Conservation (phyloP, 2,888 invertebrate genomes). For the Dione juno region DNA sequence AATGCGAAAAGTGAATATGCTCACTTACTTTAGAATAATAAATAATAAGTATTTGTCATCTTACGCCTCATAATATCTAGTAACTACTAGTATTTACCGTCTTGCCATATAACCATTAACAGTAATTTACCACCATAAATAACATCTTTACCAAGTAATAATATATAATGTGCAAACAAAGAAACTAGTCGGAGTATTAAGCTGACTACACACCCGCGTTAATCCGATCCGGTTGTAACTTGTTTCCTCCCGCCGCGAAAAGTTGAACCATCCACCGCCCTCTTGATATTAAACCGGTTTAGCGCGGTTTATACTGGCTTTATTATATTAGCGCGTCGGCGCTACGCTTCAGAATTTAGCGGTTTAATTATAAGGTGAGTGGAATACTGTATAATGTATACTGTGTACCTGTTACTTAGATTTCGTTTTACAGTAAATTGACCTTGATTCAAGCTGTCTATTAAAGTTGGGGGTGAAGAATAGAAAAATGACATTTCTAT, state of each 20-base stretch:
- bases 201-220: conserved; percentile 58
- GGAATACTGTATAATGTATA: conserved; percentile 33
- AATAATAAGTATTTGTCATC: too few relatives aligned
- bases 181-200: conserved; percentile 67
- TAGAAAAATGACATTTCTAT: too few relatives aligned
- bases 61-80: too few relatives aligned
- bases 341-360: conserved; percentile 60
- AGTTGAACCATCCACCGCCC: conserved; percentile 66
- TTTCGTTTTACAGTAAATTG: conserved; percentile 27
- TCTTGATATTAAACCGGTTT: conserved; percentile 79
- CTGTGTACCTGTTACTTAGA: conserved; percentile 30
- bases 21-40: too few relatives aligned
- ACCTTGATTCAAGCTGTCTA: too few relatives aligned
- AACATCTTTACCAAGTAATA: conserved; percentile 19
- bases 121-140: not conserved
- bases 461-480: too few relatives aligned
- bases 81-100: too few relatives aligned
- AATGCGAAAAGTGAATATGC: too few relatives aligned
- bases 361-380: conserved; percentile 64
- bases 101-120: too few relatives aligned
- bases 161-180: conserved; percentile 58
- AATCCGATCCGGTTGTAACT: conserved; percentile 68
- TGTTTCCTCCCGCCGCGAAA: conserved; percentile 62
- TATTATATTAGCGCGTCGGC: conserved; percentile 79
- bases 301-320: conserved; percentile 77